Evolutionary conservation across 2,888 invertebrate species (phyloP).

Genomic region (Machimus atricapillus): DNA sequence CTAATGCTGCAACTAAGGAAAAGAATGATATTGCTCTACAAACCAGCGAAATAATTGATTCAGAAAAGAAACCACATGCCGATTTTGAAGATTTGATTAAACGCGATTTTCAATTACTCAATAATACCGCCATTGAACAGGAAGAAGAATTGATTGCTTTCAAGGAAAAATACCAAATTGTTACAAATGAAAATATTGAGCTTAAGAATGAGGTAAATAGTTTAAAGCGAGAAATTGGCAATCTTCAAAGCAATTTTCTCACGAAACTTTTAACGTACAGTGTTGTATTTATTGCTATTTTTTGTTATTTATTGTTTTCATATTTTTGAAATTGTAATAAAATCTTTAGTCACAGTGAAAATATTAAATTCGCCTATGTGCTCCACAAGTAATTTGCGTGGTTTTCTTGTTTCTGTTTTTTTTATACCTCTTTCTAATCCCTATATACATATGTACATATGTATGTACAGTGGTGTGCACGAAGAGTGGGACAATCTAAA

Average conservation of each 20-base stretch:
- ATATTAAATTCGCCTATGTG: constrained; percentile 11
- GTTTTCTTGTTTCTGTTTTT: not conserved
- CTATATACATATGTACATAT: too few species aligned
- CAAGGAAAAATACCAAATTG: constrained; percentile 59
- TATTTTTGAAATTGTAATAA: constrained; percentile 49
- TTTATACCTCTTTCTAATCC: not conserved
- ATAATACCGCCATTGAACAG: constrained; percentile 53
- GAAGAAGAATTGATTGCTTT: constrained; percentile 61
- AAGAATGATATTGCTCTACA: not conserved
- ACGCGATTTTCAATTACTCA: constrained; percentile 54
- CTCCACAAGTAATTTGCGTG: not conserved
- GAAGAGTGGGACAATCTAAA: too few species aligned
- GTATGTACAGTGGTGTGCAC: too few species aligned
- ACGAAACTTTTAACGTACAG: constrained; percentile 54
- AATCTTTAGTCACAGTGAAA: constrained; percentile 9
- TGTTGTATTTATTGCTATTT: constrained; percentile 54
- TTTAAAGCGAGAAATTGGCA: constrained; percentile 52
- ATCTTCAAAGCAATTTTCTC: constrained; percentile 50
- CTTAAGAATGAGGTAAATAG: constrained; percentile 56
- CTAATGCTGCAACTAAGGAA: not conserved
- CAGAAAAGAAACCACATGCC: not conserved
- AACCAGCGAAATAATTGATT: not conserved
- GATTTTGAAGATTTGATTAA: constrained; percentile 36
- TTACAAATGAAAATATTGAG: constrained; percentile 56
- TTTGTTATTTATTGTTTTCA: constrained; percentile 56